phyloP scores from a whole-genome alignment of 2,113 vertebrate genomes.

The Zingel zingel region DNA sequence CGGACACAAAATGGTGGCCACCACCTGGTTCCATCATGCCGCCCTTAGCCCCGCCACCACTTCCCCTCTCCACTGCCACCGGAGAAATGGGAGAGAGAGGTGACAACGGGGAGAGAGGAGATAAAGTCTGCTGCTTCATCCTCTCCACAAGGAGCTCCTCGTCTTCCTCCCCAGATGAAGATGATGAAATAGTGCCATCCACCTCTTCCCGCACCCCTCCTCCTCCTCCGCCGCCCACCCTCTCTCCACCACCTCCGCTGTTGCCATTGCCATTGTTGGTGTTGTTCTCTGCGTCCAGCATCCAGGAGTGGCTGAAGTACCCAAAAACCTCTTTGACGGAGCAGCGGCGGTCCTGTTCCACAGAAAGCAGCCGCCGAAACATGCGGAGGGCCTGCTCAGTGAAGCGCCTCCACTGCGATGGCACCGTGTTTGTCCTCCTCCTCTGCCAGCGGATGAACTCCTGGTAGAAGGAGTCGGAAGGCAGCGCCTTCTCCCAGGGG shows the following conservation, averaged over 20 bases:
- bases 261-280: slow-evolving; percentile 67
- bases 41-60: slow-evolving; percentile 65
- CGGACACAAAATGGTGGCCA: slow-evolving; percentile 82
- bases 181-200: slow-evolving; percentile 75
- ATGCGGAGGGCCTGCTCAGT: slow-evolving; percentile 87
- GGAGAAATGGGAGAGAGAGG: slow-evolving; percentile 76
- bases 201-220: slow-evolving; percentile 65
- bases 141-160: slow-evolving; percentile 86
- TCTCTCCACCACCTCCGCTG: slow-evolving; percentile 44
- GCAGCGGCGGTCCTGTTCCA: slow-evolving; percentile 87
- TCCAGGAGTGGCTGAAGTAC: slow-evolving; percentile 88
- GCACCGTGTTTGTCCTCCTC: slow-evolving; percentile 80
- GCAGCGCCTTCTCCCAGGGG: slow-evolving; percentile 89
- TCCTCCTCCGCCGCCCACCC: slow-evolving; percentile 46
- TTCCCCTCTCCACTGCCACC: slow-evolving; percentile 62
- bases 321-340: slow-evolving; percentile 87
- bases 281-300: slow-evolving; percentile 83
- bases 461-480: slow-evolving; percentile 88
- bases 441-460: slow-evolving; percentile 90
- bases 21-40: slow-evolving; percentile 68
- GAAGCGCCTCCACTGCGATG: slow-evolving; percentile 89
- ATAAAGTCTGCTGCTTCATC: slow-evolving; percentile 88
- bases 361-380: slow-evolving; percentile 87
- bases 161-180: slow-evolving; percentile 81
- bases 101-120: slow-evolving; percentile 71